Conservation (phyloP, 1,140 invertebrate species). For the Drosophila guanche region DNA sequence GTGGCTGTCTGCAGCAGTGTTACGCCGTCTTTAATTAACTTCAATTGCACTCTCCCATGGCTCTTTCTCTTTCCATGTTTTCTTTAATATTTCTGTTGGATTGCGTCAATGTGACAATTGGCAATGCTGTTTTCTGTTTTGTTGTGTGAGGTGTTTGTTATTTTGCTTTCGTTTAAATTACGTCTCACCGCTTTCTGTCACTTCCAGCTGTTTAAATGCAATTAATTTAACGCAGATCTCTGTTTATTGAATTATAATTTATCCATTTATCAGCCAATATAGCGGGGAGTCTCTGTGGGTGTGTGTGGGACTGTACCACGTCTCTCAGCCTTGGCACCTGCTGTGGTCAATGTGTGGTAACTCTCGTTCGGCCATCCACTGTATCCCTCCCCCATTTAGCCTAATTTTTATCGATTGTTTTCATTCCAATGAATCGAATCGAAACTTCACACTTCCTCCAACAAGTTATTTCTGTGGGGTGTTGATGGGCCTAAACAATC, state of each 20-base stretch:
- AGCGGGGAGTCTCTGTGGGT: neutral
- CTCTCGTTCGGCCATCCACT: conserved; percentile 1
- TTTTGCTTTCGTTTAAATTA: conserved; percentile 44
- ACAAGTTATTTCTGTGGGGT: conserved; percentile 12
- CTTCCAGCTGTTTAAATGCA: conserved; percentile 45
- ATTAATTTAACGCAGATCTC: conserved; percentile 21
- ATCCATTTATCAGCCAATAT: conserved; percentile 16
- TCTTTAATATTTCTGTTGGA: conserved; percentile 3
- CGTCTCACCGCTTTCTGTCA: conserved; percentile 7
- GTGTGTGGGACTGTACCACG: neutral
- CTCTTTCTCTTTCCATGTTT: neutral
- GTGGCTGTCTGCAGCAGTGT: conserved; percentile 39
- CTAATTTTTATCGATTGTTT: conserved; percentile 58
- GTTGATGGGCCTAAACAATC: conserved; percentile 18
- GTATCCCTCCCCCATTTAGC: conserved; percentile 11
- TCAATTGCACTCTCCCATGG: conserved; percentile 47
- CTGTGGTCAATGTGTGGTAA: conserved; percentile 8
- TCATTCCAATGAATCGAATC: conserved; percentile 47
- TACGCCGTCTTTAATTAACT: conserved; percentile 74
- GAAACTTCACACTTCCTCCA: conserved; percentile 23
- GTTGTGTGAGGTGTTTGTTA: conserved; percentile 30
- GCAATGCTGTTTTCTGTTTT: conserved; percentile 51
- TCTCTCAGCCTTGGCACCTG: conserved; percentile 12
- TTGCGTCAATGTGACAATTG: conserved; percentile 80
- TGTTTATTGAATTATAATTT: conserved; percentile 42